Percentiles rank a stretch among this genome's conserved stretches.
Evolutionary conservation across 2,888 invertebrate species (phyloP).

Genomic region (Cerceris ruficornis): DNA sequence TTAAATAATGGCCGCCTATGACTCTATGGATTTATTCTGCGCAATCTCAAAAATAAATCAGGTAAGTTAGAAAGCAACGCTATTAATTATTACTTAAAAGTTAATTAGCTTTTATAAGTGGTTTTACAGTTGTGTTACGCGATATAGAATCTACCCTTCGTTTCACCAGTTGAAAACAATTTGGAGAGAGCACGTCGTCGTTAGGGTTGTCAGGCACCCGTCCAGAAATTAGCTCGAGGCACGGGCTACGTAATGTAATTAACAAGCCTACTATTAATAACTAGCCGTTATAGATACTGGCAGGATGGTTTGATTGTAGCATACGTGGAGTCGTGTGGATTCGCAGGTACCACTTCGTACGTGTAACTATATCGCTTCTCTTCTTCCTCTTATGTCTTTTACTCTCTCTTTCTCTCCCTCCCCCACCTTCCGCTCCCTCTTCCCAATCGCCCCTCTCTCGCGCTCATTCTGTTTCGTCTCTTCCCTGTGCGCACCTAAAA

Average conservation of each 20-base stretch:
- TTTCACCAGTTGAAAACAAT: not conserved
- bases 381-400: not conserved
- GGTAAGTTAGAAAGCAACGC: too few species aligned
- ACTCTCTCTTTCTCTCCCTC: constrained; percentile 20
- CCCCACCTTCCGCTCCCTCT: constrained; percentile 5
- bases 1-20: too few species aligned
- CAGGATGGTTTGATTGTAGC: constrained; percentile 60
- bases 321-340: constrained; percentile 33
- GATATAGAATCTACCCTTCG: not conserved
- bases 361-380: constrained; percentile 37
- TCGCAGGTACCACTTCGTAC: constrained; percentile 42
- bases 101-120: too few species aligned
- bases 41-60: too few species aligned
- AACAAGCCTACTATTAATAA: constrained; percentile 73
- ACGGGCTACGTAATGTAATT: constrained; percentile 69
- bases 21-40: too few species aligned
- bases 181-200: constrained; percentile 9
- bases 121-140: not conserved
- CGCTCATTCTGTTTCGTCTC: constrained; percentile 35
- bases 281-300: constrained; percentile 59
- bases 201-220: constrained; percentile 53
- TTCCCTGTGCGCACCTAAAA: constrained; percentile 63
- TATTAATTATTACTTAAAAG: too few species aligned
- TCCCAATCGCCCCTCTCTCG: constrained; percentile 23
- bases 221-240: constrained; percentile 56